Evolutionary conservation across 2,797 vertebrate species (phyloP).

Genomic region (Amblyraja radiata): DNA sequence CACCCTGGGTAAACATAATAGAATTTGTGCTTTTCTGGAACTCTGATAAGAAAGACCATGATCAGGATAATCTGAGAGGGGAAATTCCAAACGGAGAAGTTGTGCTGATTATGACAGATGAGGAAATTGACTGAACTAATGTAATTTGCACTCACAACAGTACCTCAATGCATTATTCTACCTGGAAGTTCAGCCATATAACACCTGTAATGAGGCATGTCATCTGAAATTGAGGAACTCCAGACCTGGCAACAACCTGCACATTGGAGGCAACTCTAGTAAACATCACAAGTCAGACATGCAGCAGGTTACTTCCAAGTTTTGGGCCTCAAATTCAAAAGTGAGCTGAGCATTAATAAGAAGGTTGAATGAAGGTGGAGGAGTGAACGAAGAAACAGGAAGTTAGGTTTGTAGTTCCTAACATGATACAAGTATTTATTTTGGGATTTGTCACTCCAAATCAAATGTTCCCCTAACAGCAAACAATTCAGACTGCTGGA

Average conservation of each 20-base stretch:
- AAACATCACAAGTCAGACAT: not conserved
- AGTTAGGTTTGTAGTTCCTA: not conserved
- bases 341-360: not conserved
- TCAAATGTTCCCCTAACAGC: slow-evolving; percentile 1
- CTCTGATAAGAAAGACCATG: not conserved
- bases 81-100: not conserved
- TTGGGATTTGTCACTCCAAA: not conserved
- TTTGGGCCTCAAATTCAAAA: not conserved
- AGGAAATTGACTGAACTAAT: not conserved
- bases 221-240: no score
- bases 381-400: not conserved
- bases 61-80: not conserved
- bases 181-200: not conserved
- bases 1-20: no score
- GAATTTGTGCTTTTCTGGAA: no score
- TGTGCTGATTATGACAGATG: not conserved
- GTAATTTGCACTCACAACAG: not conserved
- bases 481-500: slow-evolving; percentile 17
- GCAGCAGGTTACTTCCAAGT: not conserved
- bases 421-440: not conserved
- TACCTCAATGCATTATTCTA: not conserved
- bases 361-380: not conserved
- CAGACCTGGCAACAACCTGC: not conserved
- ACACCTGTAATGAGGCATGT: not conserved
- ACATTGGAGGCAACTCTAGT: not conserved